Conservation (phyloP, 2,797 vertebrate species). For the Pristis pectinata region DNA sequence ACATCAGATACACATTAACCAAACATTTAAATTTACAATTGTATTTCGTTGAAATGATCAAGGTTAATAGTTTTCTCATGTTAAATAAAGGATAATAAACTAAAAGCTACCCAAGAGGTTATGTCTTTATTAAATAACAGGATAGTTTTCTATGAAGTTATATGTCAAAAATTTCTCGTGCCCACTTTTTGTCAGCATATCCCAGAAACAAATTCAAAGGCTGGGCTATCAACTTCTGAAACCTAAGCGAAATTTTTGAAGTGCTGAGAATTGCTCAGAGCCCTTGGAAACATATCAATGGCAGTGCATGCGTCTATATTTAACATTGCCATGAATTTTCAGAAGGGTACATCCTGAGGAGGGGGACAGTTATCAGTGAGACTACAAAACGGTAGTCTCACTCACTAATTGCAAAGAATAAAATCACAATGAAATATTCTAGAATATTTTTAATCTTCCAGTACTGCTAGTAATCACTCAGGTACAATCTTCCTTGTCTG, state of each 20-base stretch:
- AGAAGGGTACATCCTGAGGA: not conserved
- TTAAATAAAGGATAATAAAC: not conserved
- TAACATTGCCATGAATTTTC: not conserved
- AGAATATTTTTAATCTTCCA: not conserved
- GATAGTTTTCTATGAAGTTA: not conserved
- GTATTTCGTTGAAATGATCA: not conserved
- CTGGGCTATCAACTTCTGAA: not conserved
- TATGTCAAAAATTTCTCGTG: not conserved
- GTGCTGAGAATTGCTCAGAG: not conserved
- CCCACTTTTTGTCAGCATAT: too few relatives aligned
- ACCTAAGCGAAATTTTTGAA: not conserved
- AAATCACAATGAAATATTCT: not conserved
- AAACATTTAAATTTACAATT: not conserved
- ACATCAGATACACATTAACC: not conserved
- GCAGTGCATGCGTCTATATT: not conserved
- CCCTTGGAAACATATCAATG: not conserved
- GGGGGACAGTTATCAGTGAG: too few relatives aligned
- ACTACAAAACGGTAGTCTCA: not conserved
- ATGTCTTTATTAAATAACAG: not conserved
- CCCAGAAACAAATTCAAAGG: not conserved
- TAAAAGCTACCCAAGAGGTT: not conserved
- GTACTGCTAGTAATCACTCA: not conserved
- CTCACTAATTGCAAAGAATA: not conserved
- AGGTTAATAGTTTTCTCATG: not conserved
- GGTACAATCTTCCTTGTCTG: not conserved